A percentile compares a stretch with the other conserved stretches of the same genome.
Evolutionary conservation across 1,140 invertebrate species (phyloP).

Genomic region (Aplysia californica): DNA sequence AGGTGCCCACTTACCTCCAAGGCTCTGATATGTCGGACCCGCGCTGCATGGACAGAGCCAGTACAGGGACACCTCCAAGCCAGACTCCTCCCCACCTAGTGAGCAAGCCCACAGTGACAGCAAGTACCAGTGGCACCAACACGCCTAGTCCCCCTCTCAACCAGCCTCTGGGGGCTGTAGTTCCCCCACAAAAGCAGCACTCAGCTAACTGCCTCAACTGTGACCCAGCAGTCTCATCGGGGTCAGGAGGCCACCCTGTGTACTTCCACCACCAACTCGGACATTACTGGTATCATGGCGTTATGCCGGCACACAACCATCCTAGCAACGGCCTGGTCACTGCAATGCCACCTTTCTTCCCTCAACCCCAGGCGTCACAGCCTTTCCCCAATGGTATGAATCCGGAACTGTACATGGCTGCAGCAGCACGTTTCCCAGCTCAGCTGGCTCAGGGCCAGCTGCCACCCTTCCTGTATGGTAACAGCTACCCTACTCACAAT

Average conservation of each 20-base stretch:
- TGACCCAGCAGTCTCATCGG: too few species aligned
- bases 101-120: not conserved
- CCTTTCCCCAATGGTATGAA: constrained; percentile 20
- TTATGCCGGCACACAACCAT: too few species aligned
- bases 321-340: too few species aligned
- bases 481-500: not conserved
- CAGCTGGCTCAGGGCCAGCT: not conserved
- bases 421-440: not conserved
- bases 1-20: not conserved
- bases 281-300: too few species aligned
- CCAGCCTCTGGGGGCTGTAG: too few species aligned
- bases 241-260: too few species aligned
- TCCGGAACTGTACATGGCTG: not conserved
- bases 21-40: not conserved
- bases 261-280: too few species aligned
- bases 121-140: not conserved
- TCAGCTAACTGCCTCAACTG: too few species aligned
- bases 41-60: not conserved
- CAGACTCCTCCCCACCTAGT: not conserved
- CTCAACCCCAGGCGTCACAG: constrained; percentile 3
- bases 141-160: constrained; percentile 25
- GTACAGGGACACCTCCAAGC: not conserved
- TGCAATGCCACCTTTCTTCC: too few species aligned
- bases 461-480: constrained; percentile 14
- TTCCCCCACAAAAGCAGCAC: too few species aligned